phyloP scores from a whole-genome alignment of 2,113 vertebrate species.

The Ifrita kowaldi region DNA sequence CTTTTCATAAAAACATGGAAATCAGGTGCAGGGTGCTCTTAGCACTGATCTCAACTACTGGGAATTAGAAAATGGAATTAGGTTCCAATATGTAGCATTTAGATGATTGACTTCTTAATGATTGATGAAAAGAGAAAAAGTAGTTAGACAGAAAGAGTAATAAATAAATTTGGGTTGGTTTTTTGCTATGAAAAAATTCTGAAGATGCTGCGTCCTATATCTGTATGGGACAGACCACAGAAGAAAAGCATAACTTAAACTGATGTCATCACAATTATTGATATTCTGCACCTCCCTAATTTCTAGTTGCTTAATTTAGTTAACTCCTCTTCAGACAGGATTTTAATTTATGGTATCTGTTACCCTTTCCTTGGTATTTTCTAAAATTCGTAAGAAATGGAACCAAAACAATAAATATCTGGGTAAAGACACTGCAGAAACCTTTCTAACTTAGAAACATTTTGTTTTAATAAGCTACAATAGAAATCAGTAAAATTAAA shows the following conservation, averaged over 20 bases:
- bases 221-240: not conserved
- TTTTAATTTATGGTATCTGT: not conserved
- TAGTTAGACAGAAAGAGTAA: not conserved
- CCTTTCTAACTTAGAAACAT: not conserved
- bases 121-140: not conserved
- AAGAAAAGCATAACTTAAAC: not conserved
- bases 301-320: not conserved
- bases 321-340: not conserved
- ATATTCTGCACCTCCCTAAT: not conserved
- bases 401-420: not conserved
- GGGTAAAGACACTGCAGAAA: not conserved
- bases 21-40: not conserved
- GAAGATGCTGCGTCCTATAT: not conserved
- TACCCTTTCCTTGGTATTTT: not conserved
- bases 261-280: not conserved
- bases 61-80: not conserved
- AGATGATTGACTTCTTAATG: not conserved
- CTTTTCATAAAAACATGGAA: not conserved
- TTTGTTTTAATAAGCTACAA: not conserved
- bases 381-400: not conserved
- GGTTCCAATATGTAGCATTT: not conserved
- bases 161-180: not conserved
- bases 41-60: not conserved
- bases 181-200: not conserved
- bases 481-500: not conserved